Evolutionary conservation across 1,140 invertebrate genomes (phyloP).

Genomic region (Kradibia gibbosae): DNA sequence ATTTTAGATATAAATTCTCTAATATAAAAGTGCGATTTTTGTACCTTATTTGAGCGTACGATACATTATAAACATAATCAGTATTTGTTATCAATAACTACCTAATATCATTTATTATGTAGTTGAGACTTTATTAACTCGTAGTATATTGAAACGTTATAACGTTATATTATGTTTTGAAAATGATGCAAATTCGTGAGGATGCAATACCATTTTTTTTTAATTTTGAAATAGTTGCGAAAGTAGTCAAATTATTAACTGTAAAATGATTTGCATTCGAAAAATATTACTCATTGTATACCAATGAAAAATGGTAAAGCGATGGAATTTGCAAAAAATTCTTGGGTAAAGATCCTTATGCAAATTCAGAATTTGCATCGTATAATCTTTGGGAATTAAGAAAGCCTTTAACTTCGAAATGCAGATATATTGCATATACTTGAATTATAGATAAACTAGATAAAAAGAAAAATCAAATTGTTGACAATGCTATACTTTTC

Average conservation of each 20-base stretch:
- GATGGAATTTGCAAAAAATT: slow-evolving; percentile 29
- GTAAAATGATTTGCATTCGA: slow-evolving; percentile 23
- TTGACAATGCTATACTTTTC: neutral
- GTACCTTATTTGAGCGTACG: neutral
- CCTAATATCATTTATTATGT: neutral
- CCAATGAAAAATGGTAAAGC: slow-evolving; percentile 36
- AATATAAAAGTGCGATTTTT: slow-evolving; percentile 21
- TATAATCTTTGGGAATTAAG: slow-evolving; percentile 47
- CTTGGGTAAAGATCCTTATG: slow-evolving; percentile 36
- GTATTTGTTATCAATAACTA: slow-evolving; percentile 31
- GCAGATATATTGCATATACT: slow-evolving; percentile 12
- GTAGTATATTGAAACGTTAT: slow-evolving; percentile 23
- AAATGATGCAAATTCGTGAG: neutral
- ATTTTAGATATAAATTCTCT: neutral
- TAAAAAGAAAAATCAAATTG: slow-evolving; percentile 14
- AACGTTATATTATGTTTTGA: neutral
- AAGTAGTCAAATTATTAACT: slow-evolving; percentile 8
- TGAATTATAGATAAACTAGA: slow-evolving; percentile 34
- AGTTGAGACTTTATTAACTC: neutral
- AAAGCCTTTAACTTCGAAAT: slow-evolving; percentile 35
- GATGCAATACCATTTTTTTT: neutral
- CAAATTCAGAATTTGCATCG: slow-evolving; percentile 39
- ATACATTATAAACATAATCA: slow-evolving; percentile 25
- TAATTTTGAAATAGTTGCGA: neutral
- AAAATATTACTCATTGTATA: slow-evolving; percentile 43